Conservation (phyloP, 2,888 invertebrate species). For the Thecocarcelia acutangulata region DNA sequence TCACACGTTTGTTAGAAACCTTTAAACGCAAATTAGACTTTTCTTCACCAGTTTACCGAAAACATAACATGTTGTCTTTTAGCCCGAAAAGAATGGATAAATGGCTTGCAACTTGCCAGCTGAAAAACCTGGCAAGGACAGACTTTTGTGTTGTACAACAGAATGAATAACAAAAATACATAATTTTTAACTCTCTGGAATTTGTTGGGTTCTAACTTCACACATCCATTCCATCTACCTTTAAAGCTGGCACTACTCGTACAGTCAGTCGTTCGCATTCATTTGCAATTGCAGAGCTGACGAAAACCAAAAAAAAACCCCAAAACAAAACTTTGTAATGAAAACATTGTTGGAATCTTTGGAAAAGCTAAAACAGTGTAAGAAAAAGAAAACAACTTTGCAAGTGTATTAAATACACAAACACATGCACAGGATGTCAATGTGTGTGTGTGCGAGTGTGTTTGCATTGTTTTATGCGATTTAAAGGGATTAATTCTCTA, state of each 20-base stretch:
- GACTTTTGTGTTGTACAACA: conserved; percentile 20
- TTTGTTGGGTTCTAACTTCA: not conserved
- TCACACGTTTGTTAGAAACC: not conserved
- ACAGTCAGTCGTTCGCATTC: conserved; percentile 20
- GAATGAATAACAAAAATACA: conserved; percentile 11
- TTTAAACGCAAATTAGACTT: conserved; percentile 4
- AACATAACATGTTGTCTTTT: conserved; percentile 36
- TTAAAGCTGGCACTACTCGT: conserved; percentile 39
- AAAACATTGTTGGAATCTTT: conserved; percentile 30
- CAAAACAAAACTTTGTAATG: conserved; percentile 13
- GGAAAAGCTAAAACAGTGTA: conserved; percentile 5
- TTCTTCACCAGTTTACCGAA: conserved; percentile 4
- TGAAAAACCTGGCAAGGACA: conserved; percentile 17
- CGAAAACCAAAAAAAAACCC: conserved; percentile 3
- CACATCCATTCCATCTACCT: conserved; percentile 1
- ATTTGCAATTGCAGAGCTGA: not conserved
- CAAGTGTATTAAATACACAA: not conserved
- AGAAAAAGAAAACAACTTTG: conserved; percentile 24
- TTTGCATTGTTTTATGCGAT: conserved; percentile 47
- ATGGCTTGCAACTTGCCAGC: not conserved
- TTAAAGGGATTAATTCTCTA: conserved; percentile 52
- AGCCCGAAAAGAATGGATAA: conserved; percentile 14
- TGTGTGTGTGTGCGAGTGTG: not conserved
- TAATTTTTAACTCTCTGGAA: conserved; percentile 25
- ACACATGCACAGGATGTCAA: not conserved